These are phyloP conservation scores for Campaea margaritaria DNA, from an alignment of 2,888 invertebrate genomes.

Conservation along the genomic window DNA sequence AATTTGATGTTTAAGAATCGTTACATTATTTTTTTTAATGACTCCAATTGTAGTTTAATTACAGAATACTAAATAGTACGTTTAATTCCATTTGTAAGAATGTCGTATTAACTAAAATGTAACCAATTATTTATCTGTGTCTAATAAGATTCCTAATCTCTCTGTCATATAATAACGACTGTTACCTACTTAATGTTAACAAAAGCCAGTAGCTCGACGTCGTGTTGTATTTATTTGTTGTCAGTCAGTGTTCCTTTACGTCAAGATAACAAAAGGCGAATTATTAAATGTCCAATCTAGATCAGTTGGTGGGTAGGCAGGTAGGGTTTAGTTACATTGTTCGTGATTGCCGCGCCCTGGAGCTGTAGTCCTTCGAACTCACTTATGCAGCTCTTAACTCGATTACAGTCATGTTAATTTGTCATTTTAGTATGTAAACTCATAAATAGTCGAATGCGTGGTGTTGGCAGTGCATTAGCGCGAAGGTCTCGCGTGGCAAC, in stretches of 20 bases:
- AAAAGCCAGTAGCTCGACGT: constrained; percentile 46
- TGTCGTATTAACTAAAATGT: not conserved
- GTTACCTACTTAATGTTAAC: constrained; percentile 32
- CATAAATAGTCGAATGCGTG: constrained; percentile 65
- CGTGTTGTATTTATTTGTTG: constrained; percentile 49
- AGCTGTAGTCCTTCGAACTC: constrained; percentile 69
- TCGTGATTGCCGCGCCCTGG: constrained; percentile 80
- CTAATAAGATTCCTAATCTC: constrained; percentile 32
- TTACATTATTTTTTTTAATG: not conserved
- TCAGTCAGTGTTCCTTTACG: constrained; percentile 52
- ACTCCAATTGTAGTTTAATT: not conserved
- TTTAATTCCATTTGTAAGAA: not conserved
- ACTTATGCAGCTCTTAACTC: constrained; percentile 58
- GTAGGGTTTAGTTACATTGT: constrained; percentile 49
- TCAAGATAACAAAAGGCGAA: constrained; percentile 62
- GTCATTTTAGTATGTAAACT: constrained; percentile 72
- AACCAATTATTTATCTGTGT: not conserved
- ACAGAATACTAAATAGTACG: too few relatives aligned
- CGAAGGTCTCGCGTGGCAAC: constrained; percentile 66
- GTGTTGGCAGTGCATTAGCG: constrained; percentile 55
- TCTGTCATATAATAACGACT: constrained; percentile 4
- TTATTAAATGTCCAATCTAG: constrained; percentile 63
- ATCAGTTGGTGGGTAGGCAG: constrained; percentile 51
- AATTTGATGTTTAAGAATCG: constrained; percentile 13
- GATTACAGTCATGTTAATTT: constrained; percentile 63